Percentiles rank a stretch among this genome's conserved stretches.
phyloP scores from a whole-genome alignment of 2,113 vertebrate genomes.

The Chloroceryle aenea region DNA sequence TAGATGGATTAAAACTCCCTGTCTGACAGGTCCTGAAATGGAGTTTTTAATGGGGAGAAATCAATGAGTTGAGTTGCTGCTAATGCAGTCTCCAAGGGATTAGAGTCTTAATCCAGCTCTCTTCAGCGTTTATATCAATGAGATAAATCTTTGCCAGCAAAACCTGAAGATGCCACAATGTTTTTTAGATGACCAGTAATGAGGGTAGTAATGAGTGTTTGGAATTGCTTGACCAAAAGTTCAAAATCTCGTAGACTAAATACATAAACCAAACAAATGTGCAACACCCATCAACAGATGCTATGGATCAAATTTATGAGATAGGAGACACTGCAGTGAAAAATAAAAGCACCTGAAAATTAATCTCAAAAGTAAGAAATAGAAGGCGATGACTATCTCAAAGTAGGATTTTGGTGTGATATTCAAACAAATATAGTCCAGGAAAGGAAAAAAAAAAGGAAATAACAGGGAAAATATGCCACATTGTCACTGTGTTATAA shows the following conservation, averaged over 20 bases:
- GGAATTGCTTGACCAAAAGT: background rate
- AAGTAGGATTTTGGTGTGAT: background rate
- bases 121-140: background rate
- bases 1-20: slow-evolving; percentile 14
- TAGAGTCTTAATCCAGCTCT: background rate
- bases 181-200: background rate
- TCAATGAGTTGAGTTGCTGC: background rate
- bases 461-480: background rate
- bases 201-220: background rate
- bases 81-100: background rate
- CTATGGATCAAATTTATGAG: background rate
- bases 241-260: background rate
- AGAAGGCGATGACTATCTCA: background rate
- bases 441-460: background rate
- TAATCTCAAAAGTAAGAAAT: background rate
- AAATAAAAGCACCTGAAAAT: background rate
- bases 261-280: background rate
- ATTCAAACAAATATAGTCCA: background rate
- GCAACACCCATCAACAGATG: background rate
- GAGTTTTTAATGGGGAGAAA: slow-evolving; percentile 24
- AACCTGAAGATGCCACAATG: background rate
- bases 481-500: background rate
- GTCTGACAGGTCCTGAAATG: background rate
- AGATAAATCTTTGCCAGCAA: background rate
- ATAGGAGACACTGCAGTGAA: background rate